A percentile compares a stretch with the other conserved stretches of the same genome.
Conservation (phyloP, 2,113 vertebrate genomes). For the Brachypodius melanocephalos region DNA sequence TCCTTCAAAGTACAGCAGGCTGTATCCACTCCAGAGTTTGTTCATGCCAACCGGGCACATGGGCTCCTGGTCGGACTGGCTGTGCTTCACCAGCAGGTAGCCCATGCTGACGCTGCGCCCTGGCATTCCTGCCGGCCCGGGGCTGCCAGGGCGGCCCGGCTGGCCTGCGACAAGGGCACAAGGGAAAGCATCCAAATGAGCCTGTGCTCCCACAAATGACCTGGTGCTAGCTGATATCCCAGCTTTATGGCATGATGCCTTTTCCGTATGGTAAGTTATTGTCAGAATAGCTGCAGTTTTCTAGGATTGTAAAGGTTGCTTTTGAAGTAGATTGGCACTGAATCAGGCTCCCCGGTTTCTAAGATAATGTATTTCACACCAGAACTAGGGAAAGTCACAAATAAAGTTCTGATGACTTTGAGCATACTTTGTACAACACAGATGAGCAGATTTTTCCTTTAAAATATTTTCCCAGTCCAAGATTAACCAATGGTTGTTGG, state of each 20-base stretch:
- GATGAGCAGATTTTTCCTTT: neutral
- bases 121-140: constrained; percentile 86
- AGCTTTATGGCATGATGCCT: neutral
- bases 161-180: constrained; percentile 63
- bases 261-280: neutral
- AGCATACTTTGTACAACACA: neutral
- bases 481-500: neutral
- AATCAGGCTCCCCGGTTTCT: neutral
- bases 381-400: neutral
- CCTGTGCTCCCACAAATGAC: neutral
- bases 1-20: constrained; percentile 93
- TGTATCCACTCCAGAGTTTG: constrained; percentile 95
- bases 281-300: neutral
- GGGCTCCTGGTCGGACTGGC: constrained; percentile 88
- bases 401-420: neutral
- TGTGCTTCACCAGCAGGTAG: constrained; percentile 97
- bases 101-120: constrained; percentile 93
- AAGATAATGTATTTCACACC: neutral
- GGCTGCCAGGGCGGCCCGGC: constrained; percentile 78
- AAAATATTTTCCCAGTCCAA: neutral
- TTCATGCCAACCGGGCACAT: constrained; percentile 95
- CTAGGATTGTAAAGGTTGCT: neutral
- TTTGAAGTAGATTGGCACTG: neutral
- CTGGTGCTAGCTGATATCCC: neutral
- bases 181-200: neutral